Evolutionary conservation across 1,140 invertebrate species (phyloP).

Genomic region (Contarinia nasturtii): DNA sequence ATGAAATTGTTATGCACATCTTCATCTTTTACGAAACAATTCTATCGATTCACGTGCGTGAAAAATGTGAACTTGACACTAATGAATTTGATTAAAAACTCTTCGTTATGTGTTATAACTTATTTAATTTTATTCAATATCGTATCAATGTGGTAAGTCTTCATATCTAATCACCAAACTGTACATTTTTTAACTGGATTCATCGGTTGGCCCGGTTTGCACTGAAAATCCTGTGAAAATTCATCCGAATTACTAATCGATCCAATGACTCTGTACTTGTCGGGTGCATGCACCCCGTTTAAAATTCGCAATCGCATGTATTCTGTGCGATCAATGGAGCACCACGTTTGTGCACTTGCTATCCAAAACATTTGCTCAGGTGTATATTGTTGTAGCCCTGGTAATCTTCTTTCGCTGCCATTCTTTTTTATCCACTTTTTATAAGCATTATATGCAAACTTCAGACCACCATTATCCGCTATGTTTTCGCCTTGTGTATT

Average conservation of each 20-base stretch:
- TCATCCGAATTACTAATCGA: slow-evolving; percentile 36
- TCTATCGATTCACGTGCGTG: too few species aligned
- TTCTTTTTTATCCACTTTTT: slow-evolving; percentile 21
- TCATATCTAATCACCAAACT: slow-evolving; percentile 34
- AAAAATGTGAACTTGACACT: too few species aligned
- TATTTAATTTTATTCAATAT: too few species aligned
- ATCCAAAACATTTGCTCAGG: slow-evolving; percentile 68
- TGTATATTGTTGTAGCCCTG: slow-evolving; percentile 23
- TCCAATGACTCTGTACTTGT: slow-evolving; percentile 33
- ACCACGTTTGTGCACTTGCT: slow-evolving; percentile 29
- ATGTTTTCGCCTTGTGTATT: slow-evolving; percentile 46
- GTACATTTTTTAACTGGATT: slow-evolving; percentile 67
- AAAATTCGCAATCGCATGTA: slow-evolving; percentile 21
- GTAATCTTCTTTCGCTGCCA: slow-evolving; percentile 21
- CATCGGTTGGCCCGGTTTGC: slow-evolving; percentile 53
- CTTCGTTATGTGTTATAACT: too few species aligned
- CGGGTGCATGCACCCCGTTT: slow-evolving; percentile 24
- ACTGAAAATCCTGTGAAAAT: slow-evolving; percentile 66
- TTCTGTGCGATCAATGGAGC: slow-evolving; percentile 26
- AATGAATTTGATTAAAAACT: too few species aligned
- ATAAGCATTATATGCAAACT: slow-evolving; percentile 38
- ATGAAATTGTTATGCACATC: too few species aligned
- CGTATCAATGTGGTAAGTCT: too few species aligned
- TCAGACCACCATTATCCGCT: slow-evolving; percentile 40
- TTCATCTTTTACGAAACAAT: too few species aligned